These are phyloP conservation scores for Papilio gigon DNA, from an alignment of 2,888 invertebrate genomes.

Conservation along the genomic window DNA sequence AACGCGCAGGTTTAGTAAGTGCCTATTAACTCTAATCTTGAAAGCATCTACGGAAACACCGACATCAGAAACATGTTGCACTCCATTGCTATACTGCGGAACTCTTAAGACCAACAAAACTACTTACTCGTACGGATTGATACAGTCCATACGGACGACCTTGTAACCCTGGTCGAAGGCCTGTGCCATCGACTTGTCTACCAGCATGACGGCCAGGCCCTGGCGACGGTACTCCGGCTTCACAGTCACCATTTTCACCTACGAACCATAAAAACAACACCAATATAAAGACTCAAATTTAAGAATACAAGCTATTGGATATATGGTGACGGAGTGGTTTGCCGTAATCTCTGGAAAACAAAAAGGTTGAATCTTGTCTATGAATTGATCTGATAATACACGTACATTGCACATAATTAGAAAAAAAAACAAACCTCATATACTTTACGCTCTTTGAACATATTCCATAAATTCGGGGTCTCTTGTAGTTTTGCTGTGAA, in stretches of 20 bases:
- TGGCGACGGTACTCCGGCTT: slow-evolving; percentile 68
- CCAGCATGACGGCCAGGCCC: slow-evolving; percentile 65
- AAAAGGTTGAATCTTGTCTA: background rate
- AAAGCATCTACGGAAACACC: too few relatives aligned
- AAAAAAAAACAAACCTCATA: slow-evolving; percentile 59
- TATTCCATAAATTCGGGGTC: slow-evolving; percentile 72
- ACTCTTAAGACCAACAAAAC: background rate
- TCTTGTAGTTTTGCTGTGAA: slow-evolving; percentile 74
- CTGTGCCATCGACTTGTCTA: slow-evolving; percentile 60
- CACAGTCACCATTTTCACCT: slow-evolving; percentile 75
- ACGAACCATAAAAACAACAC: slow-evolving; percentile 40
- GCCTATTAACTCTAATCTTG: too few relatives aligned
- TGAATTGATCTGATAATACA: background rate
- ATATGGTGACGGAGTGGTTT: background rate
- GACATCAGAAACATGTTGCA: too few relatives aligned
- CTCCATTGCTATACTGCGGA: background rate
- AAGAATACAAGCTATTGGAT: too few relatives aligned
- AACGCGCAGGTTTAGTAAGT: too few relatives aligned
- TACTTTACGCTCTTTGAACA: slow-evolving; percentile 64
- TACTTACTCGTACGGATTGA: slow-evolving; percentile 71
- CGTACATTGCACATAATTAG: background rate
- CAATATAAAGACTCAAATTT: background rate
- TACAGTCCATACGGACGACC: slow-evolving; percentile 72
- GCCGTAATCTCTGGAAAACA: background rate
- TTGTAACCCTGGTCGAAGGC: slow-evolving; percentile 67